phyloP scores from a whole-genome alignment of 2,888 invertebrate species.

The Lypha dubia region DNA sequence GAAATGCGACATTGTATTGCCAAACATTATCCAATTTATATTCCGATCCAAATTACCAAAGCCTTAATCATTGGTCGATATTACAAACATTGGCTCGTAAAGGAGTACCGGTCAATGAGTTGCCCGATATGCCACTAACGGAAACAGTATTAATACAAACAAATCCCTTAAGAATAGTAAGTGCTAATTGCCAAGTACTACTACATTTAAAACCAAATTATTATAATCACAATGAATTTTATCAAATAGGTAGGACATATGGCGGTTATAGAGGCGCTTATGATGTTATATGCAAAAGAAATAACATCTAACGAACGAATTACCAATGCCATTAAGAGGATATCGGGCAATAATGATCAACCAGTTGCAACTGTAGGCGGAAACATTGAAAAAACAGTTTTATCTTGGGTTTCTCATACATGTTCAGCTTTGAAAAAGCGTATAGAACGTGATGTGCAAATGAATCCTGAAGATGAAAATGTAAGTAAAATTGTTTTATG shows the following conservation, averaged over 20 bases:
- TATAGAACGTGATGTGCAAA: constrained; percentile 84
- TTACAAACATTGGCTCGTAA: constrained; percentile 96
- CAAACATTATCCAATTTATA: constrained; percentile 97
- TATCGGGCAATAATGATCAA: constrained; percentile 82
- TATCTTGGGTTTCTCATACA: constrained; percentile 95
- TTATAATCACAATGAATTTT: background rate
- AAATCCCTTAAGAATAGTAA: constrained; percentile 96
- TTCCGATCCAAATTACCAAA: constrained; percentile 97
- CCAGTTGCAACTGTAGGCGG: constrained; percentile 80
- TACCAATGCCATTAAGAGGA: constrained; percentile 90
- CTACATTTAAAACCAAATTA: background rate
- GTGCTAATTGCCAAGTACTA: constrained; percentile 75
- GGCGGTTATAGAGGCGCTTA: constrained; percentile 97
- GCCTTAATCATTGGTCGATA: constrained; percentile 97
- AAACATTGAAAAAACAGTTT: constrained; percentile 91
- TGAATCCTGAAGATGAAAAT: constrained; percentile 80
- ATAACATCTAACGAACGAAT: constrained; percentile 95
- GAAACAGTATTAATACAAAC: constrained; percentile 98
- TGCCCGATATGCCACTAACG: constrained; percentile 93
- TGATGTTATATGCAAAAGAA: constrained; percentile 96
- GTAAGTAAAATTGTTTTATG: constrained; percentile 75
- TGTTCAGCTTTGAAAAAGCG: constrained; percentile 89
- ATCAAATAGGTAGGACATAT: constrained; percentile 88
- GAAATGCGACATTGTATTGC: constrained; percentile 97
- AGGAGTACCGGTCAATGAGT: constrained; percentile 93